Evolutionary conservation across 2,113 vertebrate genomes (phyloP).

Genomic region (Puntigrus tetrazona): DNA sequence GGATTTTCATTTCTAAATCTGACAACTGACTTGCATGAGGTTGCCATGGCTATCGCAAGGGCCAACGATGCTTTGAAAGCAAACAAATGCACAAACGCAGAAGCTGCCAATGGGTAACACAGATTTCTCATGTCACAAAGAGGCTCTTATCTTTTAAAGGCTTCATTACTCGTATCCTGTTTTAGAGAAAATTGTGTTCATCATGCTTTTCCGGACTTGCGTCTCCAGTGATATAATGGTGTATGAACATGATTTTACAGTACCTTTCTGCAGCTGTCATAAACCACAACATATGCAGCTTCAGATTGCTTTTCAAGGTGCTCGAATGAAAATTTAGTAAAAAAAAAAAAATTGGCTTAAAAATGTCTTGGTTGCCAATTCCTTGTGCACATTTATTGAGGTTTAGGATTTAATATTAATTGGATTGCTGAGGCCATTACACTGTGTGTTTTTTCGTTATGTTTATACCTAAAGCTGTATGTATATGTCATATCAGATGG

Average conservation of each 20-base stretch:
- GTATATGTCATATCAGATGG: neutral
- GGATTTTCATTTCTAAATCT: slow-evolving; percentile 10
- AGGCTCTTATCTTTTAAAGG: neutral
- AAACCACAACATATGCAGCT: neutral
- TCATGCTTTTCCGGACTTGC: neutral
- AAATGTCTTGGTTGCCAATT: neutral
- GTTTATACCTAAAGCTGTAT: neutral
- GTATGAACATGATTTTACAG: neutral
- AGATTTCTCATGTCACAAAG: slow-evolving; percentile 2
- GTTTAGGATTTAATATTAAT: neutral
- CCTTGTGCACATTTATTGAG: neutral
- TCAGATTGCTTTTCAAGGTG: neutral
- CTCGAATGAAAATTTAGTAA: no score
- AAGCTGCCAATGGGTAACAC: neutral
- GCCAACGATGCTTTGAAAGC: neutral
- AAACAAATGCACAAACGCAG: neutral
- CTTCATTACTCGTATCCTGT: neutral
- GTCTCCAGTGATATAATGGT: neutral
- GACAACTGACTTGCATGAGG: slow-evolving; percentile 2
- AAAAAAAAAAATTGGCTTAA: no score
- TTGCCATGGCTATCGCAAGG: neutral
- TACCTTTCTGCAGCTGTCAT: neutral
- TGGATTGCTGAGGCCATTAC: neutral
- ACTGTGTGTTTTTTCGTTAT: neutral
- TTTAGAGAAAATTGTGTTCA: neutral